A percentile compares a stretch with the other conserved stretches of the same genome.
Evolutionary conservation across 2,797 vertebrate species (phyloP).

Genomic region (Vespertilio murinus): DNA sequence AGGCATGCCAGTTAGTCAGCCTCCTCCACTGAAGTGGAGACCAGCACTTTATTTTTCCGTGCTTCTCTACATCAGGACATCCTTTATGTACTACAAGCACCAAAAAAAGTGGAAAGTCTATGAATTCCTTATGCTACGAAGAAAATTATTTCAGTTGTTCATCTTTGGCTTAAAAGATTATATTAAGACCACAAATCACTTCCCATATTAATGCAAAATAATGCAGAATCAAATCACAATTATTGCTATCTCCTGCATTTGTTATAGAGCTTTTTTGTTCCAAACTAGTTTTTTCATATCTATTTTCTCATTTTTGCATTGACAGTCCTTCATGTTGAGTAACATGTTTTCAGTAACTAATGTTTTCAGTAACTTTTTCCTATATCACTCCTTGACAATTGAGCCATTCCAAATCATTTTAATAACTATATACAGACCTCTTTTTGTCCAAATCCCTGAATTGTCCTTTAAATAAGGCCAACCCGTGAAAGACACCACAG

Average conservation of each 20-base stretch:
- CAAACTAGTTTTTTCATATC: neutral
- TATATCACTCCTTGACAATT: neutral
- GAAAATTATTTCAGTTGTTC: neutral
- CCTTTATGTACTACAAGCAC: neutral
- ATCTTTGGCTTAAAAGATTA: slow-evolving; percentile 12
- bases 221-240: neutral
- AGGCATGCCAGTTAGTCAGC: neutral
- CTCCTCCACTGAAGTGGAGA: neutral
- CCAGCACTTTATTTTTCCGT: neutral
- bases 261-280: neutral
- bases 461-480: neutral
- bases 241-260: neutral
- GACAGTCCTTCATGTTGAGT: neutral
- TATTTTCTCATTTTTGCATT: neutral
- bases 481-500: neutral
- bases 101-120: neutral
- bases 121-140: neutral
- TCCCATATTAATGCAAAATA: neutral
- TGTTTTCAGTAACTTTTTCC: neutral
- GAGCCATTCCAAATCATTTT: neutral
- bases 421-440: neutral
- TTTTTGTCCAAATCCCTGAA: neutral
- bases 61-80: neutral
- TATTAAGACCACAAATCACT: neutral
- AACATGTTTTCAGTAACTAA: too few relatives aligned